These are phyloP conservation scores for Diprion similis DNA, from an alignment of 1,140 invertebrate genomes.

Conservation along the genomic window DNA sequence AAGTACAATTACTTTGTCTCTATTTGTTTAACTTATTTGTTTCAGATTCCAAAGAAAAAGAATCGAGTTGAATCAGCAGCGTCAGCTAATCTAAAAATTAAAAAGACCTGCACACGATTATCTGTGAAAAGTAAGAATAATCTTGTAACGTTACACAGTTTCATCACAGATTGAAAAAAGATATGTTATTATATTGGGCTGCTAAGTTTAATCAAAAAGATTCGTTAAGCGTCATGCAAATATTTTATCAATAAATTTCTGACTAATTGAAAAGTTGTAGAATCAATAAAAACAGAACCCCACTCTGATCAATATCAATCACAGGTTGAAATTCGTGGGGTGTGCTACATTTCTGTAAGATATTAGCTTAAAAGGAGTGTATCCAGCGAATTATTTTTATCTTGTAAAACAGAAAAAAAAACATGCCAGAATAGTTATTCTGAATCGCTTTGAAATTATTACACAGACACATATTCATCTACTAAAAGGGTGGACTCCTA, in stretches of 20 bases:
- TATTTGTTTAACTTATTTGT: constrained; percentile 26
- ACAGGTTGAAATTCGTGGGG: neutral
- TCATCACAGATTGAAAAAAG: neutral
- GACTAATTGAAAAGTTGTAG: neutral
- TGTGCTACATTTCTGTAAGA: constrained; percentile 2
- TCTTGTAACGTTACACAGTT: neutral
- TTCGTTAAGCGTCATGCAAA: neutral
- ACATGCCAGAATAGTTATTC: neutral
- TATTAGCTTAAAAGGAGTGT: constrained; percentile 1
- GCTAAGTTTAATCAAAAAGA: neutral
- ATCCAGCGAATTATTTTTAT: neutral
- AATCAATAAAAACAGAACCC: no score
- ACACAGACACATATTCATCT: neutral
- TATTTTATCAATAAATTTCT: neutral
- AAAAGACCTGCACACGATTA: neutral
- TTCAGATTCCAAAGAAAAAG: constrained; percentile 63
- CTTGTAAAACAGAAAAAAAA: neutral
- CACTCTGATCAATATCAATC: no score
- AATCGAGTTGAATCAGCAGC: constrained; percentile 59
- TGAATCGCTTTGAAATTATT: neutral
- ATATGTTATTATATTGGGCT: constrained; percentile 3
- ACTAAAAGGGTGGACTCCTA: neutral
- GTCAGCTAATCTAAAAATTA: constrained; percentile 17
- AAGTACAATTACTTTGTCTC: constrained; percentile 2
- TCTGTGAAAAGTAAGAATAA: constrained; percentile 6